These are phyloP conservation scores for Arrhamphus sclerolepis DNA, from an alignment of 2,797 vertebrate genomes.

Conservation along the genomic window DNA sequence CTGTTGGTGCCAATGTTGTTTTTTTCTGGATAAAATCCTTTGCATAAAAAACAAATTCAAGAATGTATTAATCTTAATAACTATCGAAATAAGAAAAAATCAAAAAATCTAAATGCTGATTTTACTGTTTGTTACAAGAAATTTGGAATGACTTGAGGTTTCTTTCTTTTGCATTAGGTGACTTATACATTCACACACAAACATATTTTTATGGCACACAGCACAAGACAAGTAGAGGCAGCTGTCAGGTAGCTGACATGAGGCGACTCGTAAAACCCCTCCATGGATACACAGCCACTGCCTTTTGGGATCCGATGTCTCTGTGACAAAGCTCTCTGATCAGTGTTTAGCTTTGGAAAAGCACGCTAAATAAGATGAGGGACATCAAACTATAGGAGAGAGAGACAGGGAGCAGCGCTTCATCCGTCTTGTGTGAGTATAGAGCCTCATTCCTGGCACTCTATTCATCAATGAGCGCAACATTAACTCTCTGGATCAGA, in stretches of 20 bases:
- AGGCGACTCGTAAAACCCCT: constrained; percentile 9
- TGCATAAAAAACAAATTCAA: too few relatives aligned
- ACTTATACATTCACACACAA: too few relatives aligned
- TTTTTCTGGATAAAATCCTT: too few relatives aligned
- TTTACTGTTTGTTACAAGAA: too few relatives aligned
- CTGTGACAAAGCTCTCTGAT: constrained; percentile 59
- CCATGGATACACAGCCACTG: constrained; percentile 46
- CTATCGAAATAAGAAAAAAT: too few relatives aligned
- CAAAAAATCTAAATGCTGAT: too few relatives aligned
- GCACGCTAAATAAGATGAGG: constrained; percentile 49
- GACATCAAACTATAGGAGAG: constrained; percentile 63
- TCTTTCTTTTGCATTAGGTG: not conserved
- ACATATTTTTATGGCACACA: too few relatives aligned
- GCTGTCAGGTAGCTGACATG: not conserved
- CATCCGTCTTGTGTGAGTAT: constrained; percentile 95
- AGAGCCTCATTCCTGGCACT: constrained; percentile 92
- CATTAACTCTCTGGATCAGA: constrained; percentile 98
- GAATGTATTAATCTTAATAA: too few relatives aligned
- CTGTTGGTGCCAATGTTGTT: too few relatives aligned
- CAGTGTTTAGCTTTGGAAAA: constrained; percentile 51
- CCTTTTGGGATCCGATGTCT: constrained; percentile 63
- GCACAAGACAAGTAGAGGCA: too few relatives aligned
- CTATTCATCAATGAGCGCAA: constrained; percentile 97
- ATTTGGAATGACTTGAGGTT: not conserved
- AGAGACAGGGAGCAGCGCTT: constrained; percentile 81